Evolutionary conservation across 2,888 invertebrate species (phyloP).

Genomic region (Trissoscelio sp.): DNA sequence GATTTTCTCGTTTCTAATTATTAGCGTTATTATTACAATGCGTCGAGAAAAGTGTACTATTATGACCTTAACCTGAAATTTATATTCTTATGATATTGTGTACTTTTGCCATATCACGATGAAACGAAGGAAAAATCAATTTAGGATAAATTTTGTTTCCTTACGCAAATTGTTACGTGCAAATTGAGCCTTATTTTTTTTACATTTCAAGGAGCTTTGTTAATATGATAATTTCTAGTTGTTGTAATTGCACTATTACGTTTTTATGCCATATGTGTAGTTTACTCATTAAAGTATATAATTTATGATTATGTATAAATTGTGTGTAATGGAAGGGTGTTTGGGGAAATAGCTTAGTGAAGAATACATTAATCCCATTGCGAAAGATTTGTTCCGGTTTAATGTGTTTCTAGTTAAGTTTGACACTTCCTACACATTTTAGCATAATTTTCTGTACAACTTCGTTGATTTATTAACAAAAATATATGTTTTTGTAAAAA

Average conservation of each 20-base stretch:
- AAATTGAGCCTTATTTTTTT: constrained; percentile 11
- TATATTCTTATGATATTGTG: constrained; percentile 20
- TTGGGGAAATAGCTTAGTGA: constrained; percentile 35
- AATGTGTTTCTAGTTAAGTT: constrained; percentile 38
- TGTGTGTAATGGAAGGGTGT: constrained; percentile 29
- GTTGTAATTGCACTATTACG: constrained; percentile 38
- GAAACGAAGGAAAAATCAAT: constrained; percentile 48
- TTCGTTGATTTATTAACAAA: neutral
- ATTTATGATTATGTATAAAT: constrained; percentile 46
- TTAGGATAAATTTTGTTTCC: constrained; percentile 45
- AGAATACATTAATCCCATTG: constrained; percentile 53
- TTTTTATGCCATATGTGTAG: constrained; percentile 7
- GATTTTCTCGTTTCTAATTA: constrained; percentile 44
- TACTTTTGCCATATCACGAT: constrained; percentile 27
- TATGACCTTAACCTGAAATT: constrained; percentile 63
- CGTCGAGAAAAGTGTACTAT: constrained; percentile 47
- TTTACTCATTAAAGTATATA: constrained; percentile 10
- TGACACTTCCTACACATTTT: constrained; percentile 17
- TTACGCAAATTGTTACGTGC: constrained; percentile 38
- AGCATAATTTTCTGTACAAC: neutral
- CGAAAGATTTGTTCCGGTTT: constrained; percentile 40
- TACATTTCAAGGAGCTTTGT: constrained; percentile 10
- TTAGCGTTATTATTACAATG: constrained; percentile 50
- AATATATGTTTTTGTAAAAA: neutral
- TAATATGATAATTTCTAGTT: constrained; percentile 29